Percentiles rank a stretch among this genome's conserved stretches.
These are phyloP conservation scores for Acleris holmiana DNA, from an alignment of 2,888 invertebrate species.

Conservation along the genomic window DNA sequence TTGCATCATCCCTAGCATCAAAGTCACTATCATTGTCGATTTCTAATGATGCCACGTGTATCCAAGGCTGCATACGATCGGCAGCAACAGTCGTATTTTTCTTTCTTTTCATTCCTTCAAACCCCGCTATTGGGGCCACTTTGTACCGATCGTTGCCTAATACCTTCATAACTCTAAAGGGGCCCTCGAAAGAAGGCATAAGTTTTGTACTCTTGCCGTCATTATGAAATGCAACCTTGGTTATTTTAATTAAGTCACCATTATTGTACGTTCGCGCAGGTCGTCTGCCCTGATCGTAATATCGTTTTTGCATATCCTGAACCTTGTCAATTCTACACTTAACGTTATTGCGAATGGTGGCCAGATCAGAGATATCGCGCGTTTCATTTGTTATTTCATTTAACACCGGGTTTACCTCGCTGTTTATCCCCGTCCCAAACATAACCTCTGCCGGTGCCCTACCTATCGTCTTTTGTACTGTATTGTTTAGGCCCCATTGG, in stretches of 20 bases:
- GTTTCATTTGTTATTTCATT: neutral
- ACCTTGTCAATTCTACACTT: constrained; percentile 10
- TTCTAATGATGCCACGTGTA: too few species aligned
- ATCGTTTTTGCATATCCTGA: constrained; percentile 14
- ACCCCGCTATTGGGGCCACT: constrained; percentile 21
- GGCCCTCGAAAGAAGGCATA: constrained; percentile 21
- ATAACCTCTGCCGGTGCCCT: constrained; percentile 44
- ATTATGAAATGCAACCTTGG: constrained; percentile 17
- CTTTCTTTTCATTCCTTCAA: constrained; percentile 13
- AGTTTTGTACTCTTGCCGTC: constrained; percentile 27
- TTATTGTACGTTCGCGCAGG: constrained; percentile 16
- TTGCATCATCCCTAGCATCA: constrained; percentile 18
- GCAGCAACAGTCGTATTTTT: constrained; percentile 15
- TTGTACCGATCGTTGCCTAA: constrained; percentile 35
- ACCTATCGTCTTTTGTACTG: constrained; percentile 41
- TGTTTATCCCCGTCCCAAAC: constrained; percentile 10
- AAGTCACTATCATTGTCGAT: too few species aligned
- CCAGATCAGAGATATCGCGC: neutral
- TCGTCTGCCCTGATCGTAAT: constrained; percentile 17
- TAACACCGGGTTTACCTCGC: constrained; percentile 3
- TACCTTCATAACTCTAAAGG: constrained; percentile 9
- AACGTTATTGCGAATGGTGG: neutral
- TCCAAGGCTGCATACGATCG: too few species aligned
- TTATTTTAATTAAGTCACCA: constrained; percentile 23
- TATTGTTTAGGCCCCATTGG: too few species aligned